A percentile compares a stretch with the other conserved stretches of the same genome.
These are phyloP conservation scores for Riparia riparia DNA, from an alignment of 2,113 vertebrate genomes.

Conservation along the genomic window DNA sequence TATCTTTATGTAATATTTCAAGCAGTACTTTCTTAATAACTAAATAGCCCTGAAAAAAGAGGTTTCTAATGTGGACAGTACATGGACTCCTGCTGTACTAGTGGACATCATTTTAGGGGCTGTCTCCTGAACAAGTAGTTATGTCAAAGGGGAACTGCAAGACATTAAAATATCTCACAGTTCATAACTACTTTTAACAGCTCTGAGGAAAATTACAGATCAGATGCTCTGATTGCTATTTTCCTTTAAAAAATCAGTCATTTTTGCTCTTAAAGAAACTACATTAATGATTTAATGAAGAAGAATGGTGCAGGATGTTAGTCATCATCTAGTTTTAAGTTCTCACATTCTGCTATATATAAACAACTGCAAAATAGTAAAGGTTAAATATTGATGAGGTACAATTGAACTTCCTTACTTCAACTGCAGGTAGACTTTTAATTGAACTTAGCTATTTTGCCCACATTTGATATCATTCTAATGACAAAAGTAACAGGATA, in stretches of 20 bases:
- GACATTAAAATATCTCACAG: slow-evolving; percentile 8
- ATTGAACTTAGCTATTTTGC: slow-evolving; percentile 68
- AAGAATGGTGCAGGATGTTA: slow-evolving; percentile 1
- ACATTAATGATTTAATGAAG: not conserved
- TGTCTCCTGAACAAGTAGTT: not conserved
- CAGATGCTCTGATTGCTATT: not conserved
- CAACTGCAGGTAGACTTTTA: slow-evolving; percentile 76
- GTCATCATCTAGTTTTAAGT: not conserved
- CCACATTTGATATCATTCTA: slow-evolving; percentile 57
- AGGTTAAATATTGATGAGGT: slow-evolving; percentile 38
- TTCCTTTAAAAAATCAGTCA: not conserved
- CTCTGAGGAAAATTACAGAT: not conserved
- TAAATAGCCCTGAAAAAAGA: not conserved
- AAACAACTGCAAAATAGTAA: slow-evolving; percentile 12
- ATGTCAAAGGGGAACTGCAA: not conserved
- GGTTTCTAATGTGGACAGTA: not conserved
- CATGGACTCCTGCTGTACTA: not conserved
- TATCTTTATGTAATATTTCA: not conserved
- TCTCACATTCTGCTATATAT: not conserved
- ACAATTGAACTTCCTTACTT: slow-evolving; percentile 64
- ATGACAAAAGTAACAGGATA: not conserved
- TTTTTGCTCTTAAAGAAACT: slow-evolving; percentile 1
- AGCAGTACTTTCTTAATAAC: not conserved
- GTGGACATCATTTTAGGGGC: not conserved
- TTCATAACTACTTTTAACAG: slow-evolving; percentile 4